Evolutionary conservation across 2,113 vertebrate species (phyloP).

Genomic region (Cottus gobio): DNA sequence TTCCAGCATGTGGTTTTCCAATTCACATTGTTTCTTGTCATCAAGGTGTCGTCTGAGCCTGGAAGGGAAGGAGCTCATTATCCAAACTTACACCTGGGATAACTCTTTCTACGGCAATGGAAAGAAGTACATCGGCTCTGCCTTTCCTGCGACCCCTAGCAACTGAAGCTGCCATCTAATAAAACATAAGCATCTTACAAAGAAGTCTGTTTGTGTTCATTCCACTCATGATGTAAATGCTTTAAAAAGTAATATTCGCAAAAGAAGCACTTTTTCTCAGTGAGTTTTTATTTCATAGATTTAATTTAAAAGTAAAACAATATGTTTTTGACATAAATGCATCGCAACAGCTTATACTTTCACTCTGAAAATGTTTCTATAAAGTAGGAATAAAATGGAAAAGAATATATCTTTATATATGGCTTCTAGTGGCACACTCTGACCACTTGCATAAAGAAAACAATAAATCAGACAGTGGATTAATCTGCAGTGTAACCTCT

Average conservation of each 20-base stretch:
- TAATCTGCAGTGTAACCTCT: constrained; percentile 37
- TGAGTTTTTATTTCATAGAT: constrained; percentile 1
- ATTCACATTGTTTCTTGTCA: neutral
- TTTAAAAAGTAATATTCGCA: constrained; percentile 19
- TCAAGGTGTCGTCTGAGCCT: constrained; percentile 90
- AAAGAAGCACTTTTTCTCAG: neutral
- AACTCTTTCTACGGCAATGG: constrained; percentile 86
- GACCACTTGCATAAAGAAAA: constrained; percentile 25
- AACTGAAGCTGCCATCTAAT: constrained; percentile 8
- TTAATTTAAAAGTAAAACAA: neutral
- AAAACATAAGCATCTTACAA: neutral
- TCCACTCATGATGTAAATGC: neutral
- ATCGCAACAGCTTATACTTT: neutral
- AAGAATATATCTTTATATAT: neutral
- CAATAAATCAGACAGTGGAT: constrained; percentile 34
- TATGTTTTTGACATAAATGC: neutral
- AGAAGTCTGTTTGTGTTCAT: neutral
- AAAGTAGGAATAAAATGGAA: constrained; percentile 17
- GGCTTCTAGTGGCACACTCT: neutral
- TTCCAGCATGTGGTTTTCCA: neutral
- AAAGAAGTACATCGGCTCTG: constrained; percentile 90
- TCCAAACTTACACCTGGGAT: constrained; percentile 93
- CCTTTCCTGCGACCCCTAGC: constrained; percentile 83
- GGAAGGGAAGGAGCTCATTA: constrained; percentile 83
- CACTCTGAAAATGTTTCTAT: neutral